Evolutionary conservation across 2,113 vertebrate genomes (phyloP), one percentile per base, ranked within the genome.

Genomic region (Rhinichthys klamathensis): DNA sequence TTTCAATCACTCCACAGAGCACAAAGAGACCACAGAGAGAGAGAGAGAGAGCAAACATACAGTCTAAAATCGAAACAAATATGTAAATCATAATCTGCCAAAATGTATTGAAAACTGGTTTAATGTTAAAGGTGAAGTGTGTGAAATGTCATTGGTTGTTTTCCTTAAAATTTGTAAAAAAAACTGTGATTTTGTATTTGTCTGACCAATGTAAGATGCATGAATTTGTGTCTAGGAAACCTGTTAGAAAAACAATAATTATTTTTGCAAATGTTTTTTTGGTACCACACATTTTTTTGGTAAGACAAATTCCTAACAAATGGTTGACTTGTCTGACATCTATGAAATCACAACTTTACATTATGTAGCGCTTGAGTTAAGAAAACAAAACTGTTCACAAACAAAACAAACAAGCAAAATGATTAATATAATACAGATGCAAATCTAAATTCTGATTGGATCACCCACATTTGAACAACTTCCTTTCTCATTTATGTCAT

Each of bases 1-100:
- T 94, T 95, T 97, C 96, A 94, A 91, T 91, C 95, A 94, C 92
- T 92, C 88, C 87, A 86, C 88, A 87, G 67, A 89, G 88, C 89
- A 90, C 90, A 93, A 86, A 75, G 7, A 49, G 23, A 51, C 49
- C 15, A 15, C 6, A 51, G 13, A 75, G 8, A 2, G 12, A 49
- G 12, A 74, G 3, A 1, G 23, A 49, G n/a, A 75, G 3, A 2
- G 15, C 21, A 25, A 63, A 63, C 38, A 63, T 7, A 11, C 15
- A 27, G 23, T 25, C n/a, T 46, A 75, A 73, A 49, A 75, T 56
- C 23, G 10, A 10, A 74, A 94, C 90, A 91, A 87, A 90, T 83
- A 88, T 89, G 35, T 35, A 70, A 2, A 12, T 41, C 38, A 72
- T 41, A 41, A 41, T 72, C 35, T 41, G 21, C 4, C 21, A 72